These are phyloP conservation scores for Gobio gobio DNA, from an alignment of 2,113 vertebrate species.

Conservation along the genomic window DNA sequence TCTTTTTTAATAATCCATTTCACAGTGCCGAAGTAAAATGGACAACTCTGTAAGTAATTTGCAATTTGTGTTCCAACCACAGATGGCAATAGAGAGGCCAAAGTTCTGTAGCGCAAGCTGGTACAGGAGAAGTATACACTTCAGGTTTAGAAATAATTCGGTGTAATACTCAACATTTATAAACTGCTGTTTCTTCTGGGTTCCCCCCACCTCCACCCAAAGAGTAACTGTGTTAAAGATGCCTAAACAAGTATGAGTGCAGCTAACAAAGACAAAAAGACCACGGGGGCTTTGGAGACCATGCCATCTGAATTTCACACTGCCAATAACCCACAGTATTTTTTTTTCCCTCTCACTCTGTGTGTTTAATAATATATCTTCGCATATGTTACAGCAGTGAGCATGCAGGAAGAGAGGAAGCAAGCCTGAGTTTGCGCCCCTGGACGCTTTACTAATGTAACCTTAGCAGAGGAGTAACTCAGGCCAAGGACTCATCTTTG, in stretches of 20 bases:
- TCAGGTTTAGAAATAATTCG: neutral
- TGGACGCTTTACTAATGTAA: conserved; percentile 49
- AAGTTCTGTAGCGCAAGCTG: neutral
- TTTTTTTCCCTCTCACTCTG: conserved; percentile 36
- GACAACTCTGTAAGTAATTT: neutral
- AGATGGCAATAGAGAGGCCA: conserved; percentile 1
- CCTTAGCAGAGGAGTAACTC: conserved; percentile 43
- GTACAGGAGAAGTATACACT: neutral
- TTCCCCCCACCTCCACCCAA: neutral
- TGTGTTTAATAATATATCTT: conserved; percentile 55
- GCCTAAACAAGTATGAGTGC: neutral
- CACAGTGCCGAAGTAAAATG: neutral
- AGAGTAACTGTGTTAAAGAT: neutral
- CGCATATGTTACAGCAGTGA: conserved; percentile 33
- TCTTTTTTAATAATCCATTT: too few relatives aligned
- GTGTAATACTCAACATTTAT: neutral
- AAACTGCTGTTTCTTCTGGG: too few relatives aligned
- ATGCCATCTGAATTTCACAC: conserved; percentile 27
- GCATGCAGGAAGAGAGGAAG: conserved; percentile 31
- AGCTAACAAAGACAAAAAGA: neutral
- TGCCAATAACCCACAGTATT: conserved; percentile 35
- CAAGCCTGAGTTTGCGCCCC: conserved; percentile 18
- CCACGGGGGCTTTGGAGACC: neutral
- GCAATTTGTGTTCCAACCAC: neutral
- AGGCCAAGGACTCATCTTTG: conserved; percentile 50